phyloP scores from a whole-genome alignment of 2,797 vertebrate species.

The Catostomus latipinnis region DNA sequence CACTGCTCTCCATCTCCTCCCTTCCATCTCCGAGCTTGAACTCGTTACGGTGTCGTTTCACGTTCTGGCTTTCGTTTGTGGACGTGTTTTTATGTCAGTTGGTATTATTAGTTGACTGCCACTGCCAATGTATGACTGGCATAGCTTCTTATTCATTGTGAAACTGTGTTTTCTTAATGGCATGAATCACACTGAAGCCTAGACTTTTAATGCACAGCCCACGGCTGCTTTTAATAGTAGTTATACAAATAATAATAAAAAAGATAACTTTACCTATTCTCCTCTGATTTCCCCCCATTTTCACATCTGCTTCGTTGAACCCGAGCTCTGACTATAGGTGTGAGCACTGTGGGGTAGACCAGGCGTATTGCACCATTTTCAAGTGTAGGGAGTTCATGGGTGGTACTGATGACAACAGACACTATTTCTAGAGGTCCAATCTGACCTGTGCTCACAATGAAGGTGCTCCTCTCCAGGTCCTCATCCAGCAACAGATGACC shows the following conservation, averaged over 20 bases:
- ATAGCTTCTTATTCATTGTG: too few relatives aligned
- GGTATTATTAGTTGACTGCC: too few relatives aligned
- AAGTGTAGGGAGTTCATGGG: constrained; percentile 87
- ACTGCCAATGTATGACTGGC: too few relatives aligned
- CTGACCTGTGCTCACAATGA: constrained; percentile 85
- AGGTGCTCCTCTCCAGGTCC: constrained; percentile 86
- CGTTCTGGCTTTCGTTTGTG: too few relatives aligned
- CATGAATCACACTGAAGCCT: too few relatives aligned
- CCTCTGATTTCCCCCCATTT: constrained; percentile 86
- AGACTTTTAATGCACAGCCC: too few relatives aligned
- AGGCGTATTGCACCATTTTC: constrained; percentile 87
- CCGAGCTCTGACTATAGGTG: constrained; percentile 76
- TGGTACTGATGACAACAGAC: constrained; percentile 86
- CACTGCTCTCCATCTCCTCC: too few relatives aligned
- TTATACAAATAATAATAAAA: background rate
- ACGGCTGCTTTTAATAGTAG: too few relatives aligned
- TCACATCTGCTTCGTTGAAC: constrained; percentile 78
- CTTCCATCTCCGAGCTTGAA: too few relatives aligned
- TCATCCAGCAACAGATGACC: constrained; percentile 94
- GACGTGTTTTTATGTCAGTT: too few relatives aligned
- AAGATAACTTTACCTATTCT: constrained; percentile 72
- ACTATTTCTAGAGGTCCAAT: constrained; percentile 87
- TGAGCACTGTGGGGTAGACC: constrained; percentile 84
- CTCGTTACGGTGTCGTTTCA: too few relatives aligned
- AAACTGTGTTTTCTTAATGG: too few relatives aligned